Evolutionary conservation across 2,888 invertebrate genomes (phyloP), one percentile per base, ranked within the genome.

Genomic region (Hypselothyrea guttata): DNA sequence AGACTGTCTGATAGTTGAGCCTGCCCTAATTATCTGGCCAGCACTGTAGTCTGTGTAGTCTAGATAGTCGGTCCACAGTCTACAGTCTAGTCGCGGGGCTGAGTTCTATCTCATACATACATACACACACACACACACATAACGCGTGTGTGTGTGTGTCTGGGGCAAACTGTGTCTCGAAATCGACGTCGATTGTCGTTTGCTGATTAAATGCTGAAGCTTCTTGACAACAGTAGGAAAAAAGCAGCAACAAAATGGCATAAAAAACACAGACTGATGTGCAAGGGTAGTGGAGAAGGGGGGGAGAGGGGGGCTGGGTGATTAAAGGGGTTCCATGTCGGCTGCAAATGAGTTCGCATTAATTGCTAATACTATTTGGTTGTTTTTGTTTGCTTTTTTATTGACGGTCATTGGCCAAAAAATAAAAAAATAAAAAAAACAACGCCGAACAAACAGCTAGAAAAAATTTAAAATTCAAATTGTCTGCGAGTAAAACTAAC

Each of bases 391-490:
- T 12, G 37, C 18, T 16, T 37, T 45, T 56, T 38, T 35, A 33
- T 60, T 69, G 66, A 61, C 61, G 72, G 69, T 71, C 72, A 69
- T 61, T 69, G 69, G 69, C 72, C 52, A 69, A 66, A 56, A 66
- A 53, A 34, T 8, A 45, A 2, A 49, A n/a, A 27, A 30, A 33
- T 42, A 18, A 47, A 9, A 38, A 34, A 30, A 56, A 38, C 16
- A 18, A 11, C 38, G n/a, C n/a, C n/a, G n/a, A n/a, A n/a, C n/a
- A n/a, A 53, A 52, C 52, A 49, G 46, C 60, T 35, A 53, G 33
- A 54, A 30, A 41, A 44, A 54, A 70, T 72, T 70, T 70, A 49
- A 75, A 75, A 69, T 72, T 72, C 61, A 69, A 72, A 74, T 72
- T 75, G 72, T 71, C 71, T 73, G 38, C 54, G 55, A 42, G 30